These are phyloP conservation scores for Tiaroga cobitis DNA, from an alignment of 2,797 vertebrate species.

Conservation along the genomic window DNA sequence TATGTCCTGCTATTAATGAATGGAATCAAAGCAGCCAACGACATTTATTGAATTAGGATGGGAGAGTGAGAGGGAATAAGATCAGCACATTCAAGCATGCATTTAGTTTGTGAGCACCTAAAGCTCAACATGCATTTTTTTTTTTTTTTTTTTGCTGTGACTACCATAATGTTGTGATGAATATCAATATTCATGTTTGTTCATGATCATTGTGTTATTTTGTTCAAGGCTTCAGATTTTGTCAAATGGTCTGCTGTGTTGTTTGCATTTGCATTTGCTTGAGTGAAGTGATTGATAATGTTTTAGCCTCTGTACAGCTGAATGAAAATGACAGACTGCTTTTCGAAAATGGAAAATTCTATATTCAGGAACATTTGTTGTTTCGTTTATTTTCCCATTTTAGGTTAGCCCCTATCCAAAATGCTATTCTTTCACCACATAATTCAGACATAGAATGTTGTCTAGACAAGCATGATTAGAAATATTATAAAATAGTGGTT, in stretches of 20 bases:
- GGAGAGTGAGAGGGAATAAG: neutral
- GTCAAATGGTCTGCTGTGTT: slow-evolving; percentile 2
- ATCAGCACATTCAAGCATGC: neutral
- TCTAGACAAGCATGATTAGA: neutral
- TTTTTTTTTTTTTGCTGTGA: neutral
- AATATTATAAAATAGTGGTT: neutral
- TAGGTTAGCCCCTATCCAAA: neutral
- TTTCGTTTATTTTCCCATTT: neutral
- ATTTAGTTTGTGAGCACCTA: neutral
- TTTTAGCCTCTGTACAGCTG: slow-evolving; percentile 7
- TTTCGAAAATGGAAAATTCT: neutral
- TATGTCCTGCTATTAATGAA: no score
- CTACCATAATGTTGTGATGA: neutral
- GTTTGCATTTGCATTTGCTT: slow-evolving; percentile 5
- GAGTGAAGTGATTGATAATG: slow-evolving; percentile 15
- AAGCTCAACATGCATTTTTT: neutral
- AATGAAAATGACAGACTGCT: neutral
- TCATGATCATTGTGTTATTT: slow-evolving; percentile 9
- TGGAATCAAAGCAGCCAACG: neutral
- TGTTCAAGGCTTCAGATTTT: slow-evolving; percentile 13
- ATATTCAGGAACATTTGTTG: slow-evolving; percentile 1
- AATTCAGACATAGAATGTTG: neutral
- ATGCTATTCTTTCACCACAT: neutral
- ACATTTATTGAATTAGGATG: neutral
- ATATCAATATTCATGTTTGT: neutral